Percentiles rank a stretch among this genome's conserved stretches.
phyloP scores from a whole-genome alignment of 1,140 invertebrate species.

The Latrodectus geometricus region DNA sequence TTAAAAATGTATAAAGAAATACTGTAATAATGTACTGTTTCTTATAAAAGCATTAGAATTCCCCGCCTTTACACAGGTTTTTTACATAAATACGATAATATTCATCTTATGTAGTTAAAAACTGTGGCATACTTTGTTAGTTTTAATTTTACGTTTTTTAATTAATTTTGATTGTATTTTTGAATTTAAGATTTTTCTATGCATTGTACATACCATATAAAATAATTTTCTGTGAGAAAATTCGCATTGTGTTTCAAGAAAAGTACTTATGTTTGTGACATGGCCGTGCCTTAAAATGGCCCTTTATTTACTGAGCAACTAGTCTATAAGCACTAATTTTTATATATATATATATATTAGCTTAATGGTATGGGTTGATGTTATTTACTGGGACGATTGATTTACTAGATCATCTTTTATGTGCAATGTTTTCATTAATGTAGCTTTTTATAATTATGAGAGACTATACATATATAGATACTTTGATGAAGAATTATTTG shows the following conservation, averaged over 20 bases:
- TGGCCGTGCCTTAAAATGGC: slow-evolving; percentile 53
- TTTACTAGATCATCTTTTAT: slow-evolving; percentile 56
- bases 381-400: slow-evolving; percentile 54
- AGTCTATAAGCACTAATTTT: slow-evolving; percentile 62
- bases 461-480: slow-evolving; percentile 4
- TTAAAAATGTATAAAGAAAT: too few species aligned
- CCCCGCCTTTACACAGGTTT: too few species aligned
- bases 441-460: slow-evolving; percentile 55
- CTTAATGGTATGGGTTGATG: slow-evolving; percentile 60
- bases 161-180: slow-evolving; percentile 42
- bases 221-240: slow-evolving; percentile 52
- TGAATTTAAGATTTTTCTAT: slow-evolving; percentile 45
- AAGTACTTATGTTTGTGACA: slow-evolving; percentile 62
- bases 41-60: too few species aligned
- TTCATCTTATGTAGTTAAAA: neutral
- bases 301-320: slow-evolving; percentile 58
- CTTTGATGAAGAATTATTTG: slow-evolving; percentile 37
- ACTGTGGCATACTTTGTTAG: slow-evolving; percentile 27
- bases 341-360: slow-evolving; percentile 56
- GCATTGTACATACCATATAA: slow-evolving; percentile 54
- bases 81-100: too few species aligned
- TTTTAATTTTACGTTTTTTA: slow-evolving; percentile 30
- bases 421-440: slow-evolving; percentile 61
- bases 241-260: slow-evolving; percentile 51
- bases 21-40: too few species aligned